Evolutionary conservation across 2,113 vertebrate genomes (phyloP).

Genomic region (Cynoglossus semilaevis): DNA sequence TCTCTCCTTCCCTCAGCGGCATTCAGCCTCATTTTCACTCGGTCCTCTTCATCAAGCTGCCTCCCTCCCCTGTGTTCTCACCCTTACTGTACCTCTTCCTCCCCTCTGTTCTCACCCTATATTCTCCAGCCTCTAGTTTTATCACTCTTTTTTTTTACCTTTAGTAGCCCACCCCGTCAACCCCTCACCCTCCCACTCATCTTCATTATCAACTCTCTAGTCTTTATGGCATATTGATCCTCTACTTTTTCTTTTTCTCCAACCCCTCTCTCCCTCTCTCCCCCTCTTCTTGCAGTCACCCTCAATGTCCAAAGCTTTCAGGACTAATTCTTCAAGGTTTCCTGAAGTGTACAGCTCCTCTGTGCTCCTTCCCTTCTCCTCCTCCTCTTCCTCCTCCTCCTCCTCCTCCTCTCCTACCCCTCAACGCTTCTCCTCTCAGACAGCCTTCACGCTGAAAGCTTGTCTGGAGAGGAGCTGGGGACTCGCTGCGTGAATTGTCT

Average conservation of each 20-base stretch:
- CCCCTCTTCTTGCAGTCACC: slow-evolving; percentile 41
- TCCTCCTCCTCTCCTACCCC: slow-evolving; percentile 31
- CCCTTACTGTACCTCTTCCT: slow-evolving; percentile 56
- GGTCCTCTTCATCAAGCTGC: slow-evolving; percentile 45
- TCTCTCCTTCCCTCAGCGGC: slow-evolving; percentile 58
- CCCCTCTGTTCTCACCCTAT: slow-evolving; percentile 46
- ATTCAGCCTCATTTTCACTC: slow-evolving; percentile 71
- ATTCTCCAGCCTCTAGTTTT: slow-evolving; percentile 16
- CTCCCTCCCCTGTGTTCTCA: slow-evolving; percentile 59
- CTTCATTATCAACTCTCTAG: slow-evolving; percentile 25
- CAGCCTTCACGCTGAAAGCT: slow-evolving; percentile 59
- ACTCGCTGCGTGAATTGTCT: slow-evolving; percentile 64
- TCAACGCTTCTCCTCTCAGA: slow-evolving; percentile 42
- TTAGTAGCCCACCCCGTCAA: slow-evolving; percentile 5
- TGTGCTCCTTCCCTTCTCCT: slow-evolving; percentile 22
- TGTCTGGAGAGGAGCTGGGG: slow-evolving; percentile 62
- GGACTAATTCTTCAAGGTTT: slow-evolving; percentile 61
- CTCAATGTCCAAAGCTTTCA: slow-evolving; percentile 62
- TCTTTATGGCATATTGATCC: slow-evolving; percentile 34
- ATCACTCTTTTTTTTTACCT: slow-evolving; percentile 10
- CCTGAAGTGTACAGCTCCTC: slow-evolving; percentile 58
- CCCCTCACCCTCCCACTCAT: slow-evolving; percentile 9
- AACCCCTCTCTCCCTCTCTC: slow-evolving; percentile 2
- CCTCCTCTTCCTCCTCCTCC: slow-evolving; percentile 22
- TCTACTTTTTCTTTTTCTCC: slow-evolving; percentile 13